phyloP scores from a whole-genome alignment of 2,113 vertebrate genomes.

The Taxidea taxus region DNA sequence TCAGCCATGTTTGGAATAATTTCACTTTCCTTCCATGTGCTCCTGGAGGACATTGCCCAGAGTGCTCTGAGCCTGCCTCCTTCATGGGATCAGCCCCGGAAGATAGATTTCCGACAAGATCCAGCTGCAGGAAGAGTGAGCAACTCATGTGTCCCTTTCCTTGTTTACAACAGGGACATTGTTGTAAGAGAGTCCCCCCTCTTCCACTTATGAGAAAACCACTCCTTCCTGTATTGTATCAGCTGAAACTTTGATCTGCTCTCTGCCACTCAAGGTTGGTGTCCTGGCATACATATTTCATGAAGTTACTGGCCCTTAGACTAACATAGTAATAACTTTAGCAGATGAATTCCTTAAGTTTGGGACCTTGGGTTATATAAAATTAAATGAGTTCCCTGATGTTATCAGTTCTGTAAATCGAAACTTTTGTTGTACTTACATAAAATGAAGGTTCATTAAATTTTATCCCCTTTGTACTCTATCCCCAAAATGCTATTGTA shows the following conservation, averaged over 20 bases:
- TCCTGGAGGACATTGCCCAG: background rate
- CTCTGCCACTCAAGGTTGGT: background rate
- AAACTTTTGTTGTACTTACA: constrained; percentile 73
- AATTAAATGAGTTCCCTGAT: constrained; percentile 72
- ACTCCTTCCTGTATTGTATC: background rate
- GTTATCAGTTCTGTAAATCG: constrained; percentile 68
- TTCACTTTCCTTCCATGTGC: background rate
- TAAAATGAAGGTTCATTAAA: constrained; percentile 71
- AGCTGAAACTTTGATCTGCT: background rate
- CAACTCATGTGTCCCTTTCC: background rate
- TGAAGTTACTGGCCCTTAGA: constrained; percentile 58
- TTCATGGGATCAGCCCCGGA: background rate
- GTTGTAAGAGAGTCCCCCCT: background rate
- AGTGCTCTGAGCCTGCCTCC: background rate
- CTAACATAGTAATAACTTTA: constrained; percentile 56
- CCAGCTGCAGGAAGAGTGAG: background rate
- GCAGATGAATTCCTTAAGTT: constrained; percentile 59
- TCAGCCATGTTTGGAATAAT: background rate
- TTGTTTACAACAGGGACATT: background rate
- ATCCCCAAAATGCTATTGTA: constrained; percentile 65
- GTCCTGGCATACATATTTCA: constrained; percentile 52
- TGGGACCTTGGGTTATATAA: constrained; percentile 63
- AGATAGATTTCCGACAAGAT: background rate
- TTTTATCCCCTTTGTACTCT: constrained; percentile 63
- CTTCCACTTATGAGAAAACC: background rate